Evolutionary conservation across 1,140 invertebrate genomes (phyloP).

Genomic region (Drosophila malerkotliana): DNA sequence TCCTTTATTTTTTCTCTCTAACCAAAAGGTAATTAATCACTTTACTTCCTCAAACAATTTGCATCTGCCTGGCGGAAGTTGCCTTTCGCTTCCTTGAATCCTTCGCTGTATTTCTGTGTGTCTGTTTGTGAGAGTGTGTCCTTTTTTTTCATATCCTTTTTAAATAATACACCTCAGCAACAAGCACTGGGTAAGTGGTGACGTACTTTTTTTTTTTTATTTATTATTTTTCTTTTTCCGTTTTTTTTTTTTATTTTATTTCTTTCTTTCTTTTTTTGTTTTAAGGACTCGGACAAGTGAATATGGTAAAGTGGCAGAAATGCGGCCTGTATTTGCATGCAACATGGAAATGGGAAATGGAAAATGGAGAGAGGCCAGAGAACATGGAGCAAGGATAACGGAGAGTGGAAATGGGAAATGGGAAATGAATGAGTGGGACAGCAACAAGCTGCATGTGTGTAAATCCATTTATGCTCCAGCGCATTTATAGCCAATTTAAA

Average conservation of each 20-base stretch:
- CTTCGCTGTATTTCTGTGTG: not conserved
- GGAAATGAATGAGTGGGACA: conserved; percentile 3
- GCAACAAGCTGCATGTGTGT: conserved; percentile 77
- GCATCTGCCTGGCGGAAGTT: conserved; percentile 37
- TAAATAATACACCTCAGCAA: conserved; percentile 7
- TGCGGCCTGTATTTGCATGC: conserved; percentile 59
- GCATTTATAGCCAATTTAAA: conserved; percentile 79
- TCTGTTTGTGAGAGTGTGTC: not conserved
- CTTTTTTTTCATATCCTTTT: conserved; percentile 4
- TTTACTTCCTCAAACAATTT: conserved; percentile 5
- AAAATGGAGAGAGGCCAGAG: conserved; percentile 9
- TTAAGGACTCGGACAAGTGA: conserved; percentile 17
- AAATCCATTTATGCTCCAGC: conserved; percentile 76
- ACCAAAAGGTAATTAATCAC: conserved; percentile 16
- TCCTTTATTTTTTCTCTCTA: not conserved
- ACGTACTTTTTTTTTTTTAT: not conserved
- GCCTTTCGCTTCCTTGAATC: conserved; percentile 32
- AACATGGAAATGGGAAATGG: conserved; percentile 60
- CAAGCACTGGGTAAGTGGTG: conserved; percentile 10
- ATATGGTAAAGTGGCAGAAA: conserved; percentile 15
- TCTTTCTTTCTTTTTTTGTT: not conserved
- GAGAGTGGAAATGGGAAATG: not conserved
- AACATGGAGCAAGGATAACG: not conserved
- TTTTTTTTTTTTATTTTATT: not conserved
- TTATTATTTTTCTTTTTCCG: not conserved